These are phyloP conservation scores for Orchesellides sinensis DNA, from an alignment of 2,888 invertebrate species.

Conservation along the genomic window DNA sequence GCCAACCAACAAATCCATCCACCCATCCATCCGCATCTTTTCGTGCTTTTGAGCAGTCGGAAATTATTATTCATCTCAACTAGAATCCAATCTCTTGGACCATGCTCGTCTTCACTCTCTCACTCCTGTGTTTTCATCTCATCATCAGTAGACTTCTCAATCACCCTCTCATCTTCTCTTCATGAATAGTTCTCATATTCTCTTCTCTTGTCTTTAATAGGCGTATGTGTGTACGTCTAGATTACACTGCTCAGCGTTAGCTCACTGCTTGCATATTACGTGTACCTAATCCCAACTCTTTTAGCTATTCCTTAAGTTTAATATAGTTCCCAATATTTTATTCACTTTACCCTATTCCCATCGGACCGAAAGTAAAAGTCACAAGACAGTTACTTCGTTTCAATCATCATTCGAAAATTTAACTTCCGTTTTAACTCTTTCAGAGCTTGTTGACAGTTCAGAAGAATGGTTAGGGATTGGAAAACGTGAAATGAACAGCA, in stretches of 20 bases:
- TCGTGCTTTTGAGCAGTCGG: constrained; percentile 36
- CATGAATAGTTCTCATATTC: constrained; percentile 9
- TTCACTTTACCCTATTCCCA: constrained; percentile 48
- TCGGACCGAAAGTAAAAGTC: constrained; percentile 14
- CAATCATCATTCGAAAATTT: constrained; percentile 40
- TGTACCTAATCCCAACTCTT: background rate
- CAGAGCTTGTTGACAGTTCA: constrained; percentile 39
- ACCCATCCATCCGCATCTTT: constrained; percentile 22
- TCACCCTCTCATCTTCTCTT: constrained; percentile 47
- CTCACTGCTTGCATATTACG: background rate
- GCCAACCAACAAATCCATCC: constrained; percentile 44
- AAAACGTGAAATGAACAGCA: constrained; percentile 13
- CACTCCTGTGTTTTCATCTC: constrained; percentile 25
- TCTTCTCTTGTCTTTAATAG: background rate
- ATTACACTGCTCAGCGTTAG: background rate
- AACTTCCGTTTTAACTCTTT: constrained; percentile 44
- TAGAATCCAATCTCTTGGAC: constrained; percentile 61
- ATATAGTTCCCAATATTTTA: constrained; percentile 36
- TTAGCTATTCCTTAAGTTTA: background rate
- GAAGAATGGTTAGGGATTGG: too few species aligned
- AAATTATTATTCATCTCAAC: constrained; percentile 68
- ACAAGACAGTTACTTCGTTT: background rate
- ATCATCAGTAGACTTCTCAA: constrained; percentile 56
- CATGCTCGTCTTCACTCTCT: constrained; percentile 26
- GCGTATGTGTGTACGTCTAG: background rate